These are phyloP conservation scores for Muntiacus muntjak DNA, from an alignment of 2,113 vertebrate species.

Conservation along the genomic window DNA sequence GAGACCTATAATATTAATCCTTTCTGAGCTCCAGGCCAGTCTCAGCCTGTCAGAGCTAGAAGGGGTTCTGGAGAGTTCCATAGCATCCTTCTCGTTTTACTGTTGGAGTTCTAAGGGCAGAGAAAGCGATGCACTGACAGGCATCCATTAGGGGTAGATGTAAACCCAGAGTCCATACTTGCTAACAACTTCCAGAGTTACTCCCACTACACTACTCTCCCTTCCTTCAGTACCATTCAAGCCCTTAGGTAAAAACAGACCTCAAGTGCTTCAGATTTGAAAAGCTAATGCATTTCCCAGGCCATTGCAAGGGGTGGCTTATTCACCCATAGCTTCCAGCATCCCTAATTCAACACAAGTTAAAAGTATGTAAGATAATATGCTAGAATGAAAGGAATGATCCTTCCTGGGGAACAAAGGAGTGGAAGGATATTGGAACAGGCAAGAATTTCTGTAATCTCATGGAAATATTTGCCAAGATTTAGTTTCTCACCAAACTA, in stretches of 20 bases:
- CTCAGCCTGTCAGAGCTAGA: background rate
- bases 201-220: background rate
- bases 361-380: background rate
- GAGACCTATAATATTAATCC: background rate
- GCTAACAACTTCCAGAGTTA: background rate
- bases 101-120: background rate
- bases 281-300: background rate
- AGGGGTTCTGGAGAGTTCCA: background rate
- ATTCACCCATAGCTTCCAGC: background rate
- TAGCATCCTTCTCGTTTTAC: background rate
- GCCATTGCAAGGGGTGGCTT: background rate
- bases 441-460: background rate
- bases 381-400: background rate
- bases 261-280: background rate
- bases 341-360: background rate
- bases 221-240: background rate
- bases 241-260: background rate
- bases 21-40: background rate
- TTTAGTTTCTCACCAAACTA: background rate
- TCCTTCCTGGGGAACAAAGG: background rate
- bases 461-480: background rate
- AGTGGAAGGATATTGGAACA: background rate
- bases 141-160: background rate
- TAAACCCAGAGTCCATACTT: background rate
- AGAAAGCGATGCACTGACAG: background rate